Evolutionary conservation across 2,888 invertebrate species (phyloP).

Genomic region (Antheraea assamensis): DNA sequence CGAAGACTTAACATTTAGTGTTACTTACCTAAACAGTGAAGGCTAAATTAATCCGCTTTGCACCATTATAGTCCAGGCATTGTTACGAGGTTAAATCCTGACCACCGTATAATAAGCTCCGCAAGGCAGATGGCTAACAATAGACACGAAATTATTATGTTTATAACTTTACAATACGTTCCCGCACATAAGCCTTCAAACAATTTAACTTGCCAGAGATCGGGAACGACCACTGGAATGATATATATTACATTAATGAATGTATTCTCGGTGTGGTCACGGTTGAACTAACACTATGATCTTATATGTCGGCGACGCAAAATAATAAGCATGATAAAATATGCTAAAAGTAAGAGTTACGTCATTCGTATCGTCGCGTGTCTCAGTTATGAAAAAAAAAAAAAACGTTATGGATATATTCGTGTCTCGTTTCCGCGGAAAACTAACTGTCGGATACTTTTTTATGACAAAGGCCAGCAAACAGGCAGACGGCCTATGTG

Average conservation of each 20-base stretch:
- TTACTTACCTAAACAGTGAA: neutral
- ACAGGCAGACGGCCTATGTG: too few relatives aligned
- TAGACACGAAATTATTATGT: neutral
- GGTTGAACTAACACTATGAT: neutral
- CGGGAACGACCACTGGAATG: neutral
- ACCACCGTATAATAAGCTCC: neutral
- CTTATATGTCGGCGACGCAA: neutral
- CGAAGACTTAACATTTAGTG: neutral
- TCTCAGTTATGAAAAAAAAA: neutral
- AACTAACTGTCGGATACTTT: neutral
- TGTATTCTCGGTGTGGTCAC: neutral
- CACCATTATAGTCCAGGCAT: neutral
- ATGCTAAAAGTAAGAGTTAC: slow-evolving; percentile 25
- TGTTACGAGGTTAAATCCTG: neutral
- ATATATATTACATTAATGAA: neutral
- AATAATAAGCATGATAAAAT: slow-evolving; percentile 1
- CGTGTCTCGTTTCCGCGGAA: neutral
- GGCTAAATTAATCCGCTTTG: neutral
- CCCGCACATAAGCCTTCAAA: neutral
- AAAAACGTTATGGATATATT: slow-evolving; percentile 12
- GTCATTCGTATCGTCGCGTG: slow-evolving; percentile 19
- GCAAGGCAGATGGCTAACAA: neutral
- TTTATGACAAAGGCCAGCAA: neutral
- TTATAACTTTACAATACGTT: neutral
- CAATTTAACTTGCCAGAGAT: neutral